A percentile compares a stretch with the other conserved stretches of the same genome.
Conservation (phyloP, 2,113 vertebrate species). For the Athene cunicularia region DNA sequence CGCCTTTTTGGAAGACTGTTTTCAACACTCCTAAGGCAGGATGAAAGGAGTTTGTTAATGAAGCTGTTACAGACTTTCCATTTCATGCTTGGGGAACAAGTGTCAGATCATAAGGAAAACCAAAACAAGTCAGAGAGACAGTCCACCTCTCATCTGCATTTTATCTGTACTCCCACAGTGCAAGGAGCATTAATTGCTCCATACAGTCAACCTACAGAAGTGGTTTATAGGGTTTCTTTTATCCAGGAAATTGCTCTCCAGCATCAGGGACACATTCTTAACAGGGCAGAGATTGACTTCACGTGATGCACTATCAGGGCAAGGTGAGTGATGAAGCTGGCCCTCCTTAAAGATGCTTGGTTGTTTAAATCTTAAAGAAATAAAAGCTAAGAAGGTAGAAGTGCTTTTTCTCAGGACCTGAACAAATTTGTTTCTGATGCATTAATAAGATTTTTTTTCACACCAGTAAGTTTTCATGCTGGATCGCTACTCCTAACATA, state of each 20-base stretch:
- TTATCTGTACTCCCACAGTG: neutral
- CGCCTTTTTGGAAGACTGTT: neutral
- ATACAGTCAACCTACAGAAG: neutral
- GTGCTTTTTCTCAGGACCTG: neutral
- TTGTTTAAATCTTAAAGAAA: neutral
- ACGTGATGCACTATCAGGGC: neutral
- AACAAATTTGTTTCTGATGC: neutral
- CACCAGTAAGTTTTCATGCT: neutral
- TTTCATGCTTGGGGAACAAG: neutral
- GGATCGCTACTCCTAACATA: neutral
- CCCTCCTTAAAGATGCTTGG: neutral
- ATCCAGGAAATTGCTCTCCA: neutral
- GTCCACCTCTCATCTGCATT: neutral
- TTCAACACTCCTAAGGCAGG: neutral
- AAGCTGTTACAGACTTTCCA: neutral
- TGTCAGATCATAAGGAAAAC: neutral
- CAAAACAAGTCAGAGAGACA: neutral
- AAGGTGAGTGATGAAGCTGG: neutral
- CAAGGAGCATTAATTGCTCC: neutral
- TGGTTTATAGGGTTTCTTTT: neutral
- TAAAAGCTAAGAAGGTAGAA: neutral
- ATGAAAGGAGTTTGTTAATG: neutral
- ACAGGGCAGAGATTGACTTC: neutral
- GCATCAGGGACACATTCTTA: neutral
- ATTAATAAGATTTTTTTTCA: neutral